Evolutionary conservation across 1,140 invertebrate genomes (phyloP).

Genomic region (Trichogramma pretiosum): DNA sequence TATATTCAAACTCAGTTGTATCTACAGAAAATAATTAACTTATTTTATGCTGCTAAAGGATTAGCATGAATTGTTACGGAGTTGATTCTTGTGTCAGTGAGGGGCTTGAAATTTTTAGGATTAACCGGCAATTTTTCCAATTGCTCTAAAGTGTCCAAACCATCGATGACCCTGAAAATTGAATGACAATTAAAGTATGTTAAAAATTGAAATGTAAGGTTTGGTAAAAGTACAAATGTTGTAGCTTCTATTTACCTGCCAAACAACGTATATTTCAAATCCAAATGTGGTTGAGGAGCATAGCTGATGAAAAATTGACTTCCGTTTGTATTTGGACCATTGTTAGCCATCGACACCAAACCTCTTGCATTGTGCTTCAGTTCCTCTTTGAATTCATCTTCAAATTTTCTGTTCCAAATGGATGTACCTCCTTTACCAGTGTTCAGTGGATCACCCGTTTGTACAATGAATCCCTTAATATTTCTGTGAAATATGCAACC

Average conservation of each 20-base stretch:
- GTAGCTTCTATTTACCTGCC: constrained; percentile 63
- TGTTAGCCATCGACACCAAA: constrained; percentile 96
- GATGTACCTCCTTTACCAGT: constrained; percentile 90
- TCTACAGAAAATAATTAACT: no score
- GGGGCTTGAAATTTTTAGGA: constrained; percentile 82
- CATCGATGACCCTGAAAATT: constrained; percentile 87
- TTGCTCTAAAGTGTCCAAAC: constrained; percentile 90
- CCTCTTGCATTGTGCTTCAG: constrained; percentile 85
- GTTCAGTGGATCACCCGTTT: constrained; percentile 91
- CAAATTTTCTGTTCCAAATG: constrained; percentile 87
- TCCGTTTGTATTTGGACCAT: constrained; percentile 96
- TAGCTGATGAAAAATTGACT: constrained; percentile 98
- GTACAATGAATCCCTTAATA: constrained; percentile 97
- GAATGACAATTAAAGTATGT: constrained; percentile 15
- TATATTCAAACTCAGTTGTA: no score
- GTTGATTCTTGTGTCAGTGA: constrained; percentile 77
- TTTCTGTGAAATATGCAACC: constrained; percentile 91
- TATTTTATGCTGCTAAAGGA: constrained; percentile 68
- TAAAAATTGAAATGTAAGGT: constrained; percentile 11
- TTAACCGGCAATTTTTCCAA: constrained; percentile 92
- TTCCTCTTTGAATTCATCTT: constrained; percentile 93
- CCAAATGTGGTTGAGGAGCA: constrained; percentile 86
- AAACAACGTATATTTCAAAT: constrained; percentile 95
- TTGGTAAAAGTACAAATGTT: constrained; percentile 2
- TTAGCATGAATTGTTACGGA: constrained; percentile 92